Evolutionary conservation across 2,113 vertebrate genomes (phyloP).

Genomic region (Chaetorhynchus papuensis): DNA sequence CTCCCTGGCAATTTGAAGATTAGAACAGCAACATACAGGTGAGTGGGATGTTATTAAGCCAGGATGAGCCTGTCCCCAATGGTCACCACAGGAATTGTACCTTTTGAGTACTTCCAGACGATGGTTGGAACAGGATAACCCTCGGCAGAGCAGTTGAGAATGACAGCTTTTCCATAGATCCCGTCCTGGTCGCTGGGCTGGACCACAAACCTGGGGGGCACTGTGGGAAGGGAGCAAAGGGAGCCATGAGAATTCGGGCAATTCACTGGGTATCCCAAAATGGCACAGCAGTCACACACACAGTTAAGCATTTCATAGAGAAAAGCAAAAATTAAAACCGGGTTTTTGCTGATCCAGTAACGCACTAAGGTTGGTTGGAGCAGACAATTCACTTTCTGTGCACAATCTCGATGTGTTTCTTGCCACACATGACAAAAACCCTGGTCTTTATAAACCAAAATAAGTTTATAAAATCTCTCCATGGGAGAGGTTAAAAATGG

Average conservation of each 20-base stretch:
- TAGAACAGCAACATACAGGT: background rate
- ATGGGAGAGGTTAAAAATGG: background rate
- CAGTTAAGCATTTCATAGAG: rapidly evolving
- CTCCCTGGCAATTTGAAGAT: background rate
- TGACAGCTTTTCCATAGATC: constrained; percentile 95
- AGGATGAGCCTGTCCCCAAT: background rate
- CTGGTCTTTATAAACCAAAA: background rate
- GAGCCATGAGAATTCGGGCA: background rate
- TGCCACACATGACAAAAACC: background rate
- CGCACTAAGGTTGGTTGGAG: background rate
- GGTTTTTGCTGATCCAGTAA: background rate
- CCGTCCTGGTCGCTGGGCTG: constrained; percentile 96
- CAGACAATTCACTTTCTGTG: background rate
- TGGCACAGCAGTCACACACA: background rate
- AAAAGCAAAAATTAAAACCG: background rate
- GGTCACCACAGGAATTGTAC: constrained; percentile 60
- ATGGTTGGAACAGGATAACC: constrained; percentile 96
- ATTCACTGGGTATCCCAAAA: background rate
- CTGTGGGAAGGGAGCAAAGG: constrained; percentile 62
- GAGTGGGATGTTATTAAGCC: background rate
- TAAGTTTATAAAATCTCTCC: background rate
- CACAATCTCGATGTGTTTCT: background rate
- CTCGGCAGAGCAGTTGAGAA: constrained; percentile 95
- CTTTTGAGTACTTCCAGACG: constrained; percentile 99
- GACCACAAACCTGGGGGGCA: constrained; percentile 97